Evolutionary conservation across 1,140 invertebrate species (phyloP), one percentile per base, ranked within the genome.

Genomic region (Agrypnia vestita): DNA sequence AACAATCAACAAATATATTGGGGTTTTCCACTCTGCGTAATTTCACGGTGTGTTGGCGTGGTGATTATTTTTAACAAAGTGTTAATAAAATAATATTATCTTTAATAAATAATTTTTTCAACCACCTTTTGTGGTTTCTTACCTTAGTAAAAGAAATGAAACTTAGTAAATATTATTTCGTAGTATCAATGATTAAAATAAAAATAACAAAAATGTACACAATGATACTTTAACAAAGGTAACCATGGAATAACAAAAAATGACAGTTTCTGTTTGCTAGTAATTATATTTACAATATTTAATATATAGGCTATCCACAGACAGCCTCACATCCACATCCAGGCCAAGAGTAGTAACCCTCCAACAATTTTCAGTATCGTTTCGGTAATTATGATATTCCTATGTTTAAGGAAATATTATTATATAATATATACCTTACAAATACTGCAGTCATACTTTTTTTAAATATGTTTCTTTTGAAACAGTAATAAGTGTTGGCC

Each of bases 121-220:
- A 62, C 59, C 69, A 78, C 79, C 55, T 82, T 82, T 79, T 51
- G 78, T 76, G 61, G 73, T 79, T 82, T 82, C 73, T 51, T 51
- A 3, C 9, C n/a, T 6, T 15, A 8, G 11, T 15, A 17, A 56
- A 56, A 17, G 7, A 56, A 56, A 56, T 8, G 17, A 17, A 56
- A 8, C 53, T 13, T 35, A 56, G 17, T 17, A 56, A 56, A 56
- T 1, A 56, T 15, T 56, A 56, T 56, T 56, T 46, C 13, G 3
- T n/a, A 67, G 12, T n/a, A 43, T 67, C 62, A 47, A 67, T 67
- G 35, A 67, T 67, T 44, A 67, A 64, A 64, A 59, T 17, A 59
- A 19, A 59, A 17, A 53, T 15, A 51, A 51, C 49, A 53, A 55
- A 55, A n/a, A 35, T 35, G 9, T 59, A 21, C 7, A 19, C 19